These are phyloP conservation scores for Malthinus flaveolus DNA, from an alignment of 2,888 invertebrate genomes.

Conservation along the genomic window DNA sequence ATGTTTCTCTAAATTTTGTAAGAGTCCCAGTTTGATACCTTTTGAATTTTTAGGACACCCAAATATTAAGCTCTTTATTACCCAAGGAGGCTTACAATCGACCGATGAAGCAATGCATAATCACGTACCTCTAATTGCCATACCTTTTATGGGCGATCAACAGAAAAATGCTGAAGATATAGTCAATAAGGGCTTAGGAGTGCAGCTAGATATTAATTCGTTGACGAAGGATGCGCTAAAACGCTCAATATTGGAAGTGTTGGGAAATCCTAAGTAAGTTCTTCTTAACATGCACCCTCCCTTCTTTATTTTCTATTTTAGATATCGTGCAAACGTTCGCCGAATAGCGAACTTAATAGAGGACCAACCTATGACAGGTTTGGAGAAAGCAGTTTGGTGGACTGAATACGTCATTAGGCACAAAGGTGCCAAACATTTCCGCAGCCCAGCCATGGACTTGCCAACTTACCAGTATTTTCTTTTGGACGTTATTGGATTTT, in stretches of 20 bases:
- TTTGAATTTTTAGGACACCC: slow-evolving; percentile 43
- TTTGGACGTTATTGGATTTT: slow-evolving; percentile 36
- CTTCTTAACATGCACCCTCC: background rate
- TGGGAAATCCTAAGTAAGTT: slow-evolving; percentile 28
- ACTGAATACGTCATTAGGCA: slow-evolving; percentile 43
- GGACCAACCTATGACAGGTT: slow-evolving; percentile 40
- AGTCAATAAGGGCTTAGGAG: slow-evolving; percentile 42
- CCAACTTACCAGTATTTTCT: slow-evolving; percentile 38
- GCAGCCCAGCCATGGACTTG: slow-evolving; percentile 28
- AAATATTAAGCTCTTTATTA: slow-evolving; percentile 56
- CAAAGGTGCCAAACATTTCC: slow-evolving; percentile 37
- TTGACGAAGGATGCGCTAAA: slow-evolving; percentile 42
- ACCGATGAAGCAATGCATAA: slow-evolving; percentile 53
- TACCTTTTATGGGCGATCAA: slow-evolving; percentile 55
- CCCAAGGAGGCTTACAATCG: slow-evolving; percentile 56
- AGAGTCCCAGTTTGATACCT: too few relatives aligned
- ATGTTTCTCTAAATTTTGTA: background rate
- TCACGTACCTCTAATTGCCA: slow-evolving; percentile 52
- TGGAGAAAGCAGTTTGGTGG: slow-evolving; percentile 43
- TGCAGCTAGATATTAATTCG: slow-evolving; percentile 42
- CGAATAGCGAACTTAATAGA: slow-evolving; percentile 28
- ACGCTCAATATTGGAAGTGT: slow-evolving; percentile 37
- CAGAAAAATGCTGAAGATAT: slow-evolving; percentile 44
- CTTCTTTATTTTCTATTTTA: slow-evolving; percentile 26
- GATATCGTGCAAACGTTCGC: slow-evolving; percentile 35